These are phyloP conservation scores for Plagiodera versicolora DNA, from an alignment of 2,888 invertebrate genomes.

Conservation along the genomic window DNA sequence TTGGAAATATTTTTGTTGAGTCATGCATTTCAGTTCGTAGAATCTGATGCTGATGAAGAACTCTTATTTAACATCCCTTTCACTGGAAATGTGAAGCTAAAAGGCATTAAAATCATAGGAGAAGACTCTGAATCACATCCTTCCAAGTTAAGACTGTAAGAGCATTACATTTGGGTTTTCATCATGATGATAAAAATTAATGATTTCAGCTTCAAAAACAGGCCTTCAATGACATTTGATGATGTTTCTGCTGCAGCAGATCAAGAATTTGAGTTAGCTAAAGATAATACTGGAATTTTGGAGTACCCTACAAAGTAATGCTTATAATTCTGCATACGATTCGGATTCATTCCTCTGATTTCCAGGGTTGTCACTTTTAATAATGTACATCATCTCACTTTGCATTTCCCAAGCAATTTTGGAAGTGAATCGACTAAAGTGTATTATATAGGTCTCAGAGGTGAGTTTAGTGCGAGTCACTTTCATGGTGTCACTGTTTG, in stretches of 20 bases:
- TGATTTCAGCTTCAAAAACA: constrained; percentile 81
- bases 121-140: constrained; percentile 87
- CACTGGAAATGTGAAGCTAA: constrained; percentile 91
- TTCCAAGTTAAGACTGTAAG: constrained; percentile 82
- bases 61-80: constrained; percentile 96
- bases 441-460: constrained; percentile 93
- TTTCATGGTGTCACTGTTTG: constrained; percentile 90
- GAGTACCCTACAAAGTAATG: constrained; percentile 91
- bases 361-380: constrained; percentile 90
- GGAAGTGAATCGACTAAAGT: constrained; percentile 83
- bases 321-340: neutral
- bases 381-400: constrained; percentile 82
- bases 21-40: constrained; percentile 71
- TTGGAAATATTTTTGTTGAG: no score
- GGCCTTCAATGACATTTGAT: constrained; percentile 94
- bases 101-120: constrained; percentile 91
- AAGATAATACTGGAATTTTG: constrained; percentile 75
- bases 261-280: constrained; percentile 86
- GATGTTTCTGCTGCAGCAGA: constrained; percentile 74
- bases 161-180: constrained; percentile 33
- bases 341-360: constrained; percentile 37
- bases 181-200: neutral
- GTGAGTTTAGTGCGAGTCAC: constrained; percentile 85
- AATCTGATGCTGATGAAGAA: constrained; percentile 96
- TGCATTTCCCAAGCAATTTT: constrained; percentile 89